Evolutionary conservation across 2,888 invertebrate species (phyloP), one percentile per base, ranked within the genome.

Genomic region (Pristionchus japonicus): DNA sequence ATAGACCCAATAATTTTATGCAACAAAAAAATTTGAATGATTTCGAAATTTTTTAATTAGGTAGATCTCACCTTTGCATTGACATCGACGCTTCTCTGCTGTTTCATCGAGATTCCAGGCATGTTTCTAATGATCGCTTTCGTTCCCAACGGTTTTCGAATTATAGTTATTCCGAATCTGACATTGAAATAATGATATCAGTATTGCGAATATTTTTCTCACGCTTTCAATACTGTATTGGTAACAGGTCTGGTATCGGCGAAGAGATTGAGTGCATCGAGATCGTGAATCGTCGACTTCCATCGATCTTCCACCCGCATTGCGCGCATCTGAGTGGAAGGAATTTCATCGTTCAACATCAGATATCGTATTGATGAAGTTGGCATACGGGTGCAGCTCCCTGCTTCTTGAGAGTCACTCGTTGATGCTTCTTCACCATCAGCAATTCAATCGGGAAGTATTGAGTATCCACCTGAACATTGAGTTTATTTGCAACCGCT

Each of bases 321-420:
- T 23, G 80, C 27, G 47, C 80, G 47, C n/a, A 80, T 31, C 47
- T 80, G 6, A 13, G n/a, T 4, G n/a, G 6, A 1, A 9, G 80
- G 37, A 70, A 67, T 37, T 40, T 15, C 20, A n/a, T 43, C 20
- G 9, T n/a, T 1, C 27, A 0, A 11, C 15, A 3, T 3, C 13
- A n/a, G n/a, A n/a, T n/a, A n/a, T n/a, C n/a, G n/a, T n/a, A n/a
- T 27, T 11, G 23, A 11, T 15, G 9, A 23, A 23, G 61, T 61
- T 7, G 61, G 9, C 83, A 57, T 4, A 83, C 85, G 13, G 64
- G 64, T 4, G 31, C 64, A 20, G 64, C 85, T 31, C 52, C 64
- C 15, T 85, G 85, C 43, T 85, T 85, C 40, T 64, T 61, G n/a
- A 85, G 43, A n/a, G 85, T 3, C 13, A 64, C 85, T 49, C 85